Base-by-base conservation (phyloP, 2,797 vertebrate genomes). In the Sebastiscus albofasciatus region DNA sequence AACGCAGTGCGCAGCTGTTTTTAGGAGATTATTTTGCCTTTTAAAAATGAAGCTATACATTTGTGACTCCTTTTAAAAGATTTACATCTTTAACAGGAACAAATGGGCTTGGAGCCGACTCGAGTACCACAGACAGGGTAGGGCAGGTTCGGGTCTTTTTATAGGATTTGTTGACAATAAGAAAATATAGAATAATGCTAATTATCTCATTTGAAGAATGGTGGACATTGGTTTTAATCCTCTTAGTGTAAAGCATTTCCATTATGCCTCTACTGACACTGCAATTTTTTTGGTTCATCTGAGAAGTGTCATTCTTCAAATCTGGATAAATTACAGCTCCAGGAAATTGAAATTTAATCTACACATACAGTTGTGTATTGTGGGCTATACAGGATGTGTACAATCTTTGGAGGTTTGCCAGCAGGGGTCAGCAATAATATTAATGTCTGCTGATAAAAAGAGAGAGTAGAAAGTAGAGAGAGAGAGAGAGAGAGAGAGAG, bases 351-450 rank as follows among this genome's bases (percentile, higher is more conserved):
- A 24, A 67, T 59, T 22, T 6, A 34, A 76, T 75, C 34, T 33
- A n/a, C 20, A 36, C 18, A 67, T 12, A 26, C 16, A 22, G 6
- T 58, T 79, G 20, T 69, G 31, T 49, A 16, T 49, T 71, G 13
- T 20, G 29, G 22, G 20, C 22, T 24, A 24, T n/a, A 26, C 11
- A 55, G 10, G 5, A 3, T 55, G 16, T 73, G 29, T 64, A 46
- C 54, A 68, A 31, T 34, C 26, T 66, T 60, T 76, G 77, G 33
- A 60, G 6, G 34, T 58, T 67, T 80, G 68, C 80, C 84, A 87
- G 65, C 39, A 81, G 81, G 42, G 75, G 74, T 83, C 62, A 83
- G 81, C 77, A 73, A 86, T 66, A 58, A 24, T 49, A 49, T 49
- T 52, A 52, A 67, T 16, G 42, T 79, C 60, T 70, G 64, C 65